Evolutionary conservation across 1,140 invertebrate genomes (phyloP).

Genomic region (Venturia canescens): DNA sequence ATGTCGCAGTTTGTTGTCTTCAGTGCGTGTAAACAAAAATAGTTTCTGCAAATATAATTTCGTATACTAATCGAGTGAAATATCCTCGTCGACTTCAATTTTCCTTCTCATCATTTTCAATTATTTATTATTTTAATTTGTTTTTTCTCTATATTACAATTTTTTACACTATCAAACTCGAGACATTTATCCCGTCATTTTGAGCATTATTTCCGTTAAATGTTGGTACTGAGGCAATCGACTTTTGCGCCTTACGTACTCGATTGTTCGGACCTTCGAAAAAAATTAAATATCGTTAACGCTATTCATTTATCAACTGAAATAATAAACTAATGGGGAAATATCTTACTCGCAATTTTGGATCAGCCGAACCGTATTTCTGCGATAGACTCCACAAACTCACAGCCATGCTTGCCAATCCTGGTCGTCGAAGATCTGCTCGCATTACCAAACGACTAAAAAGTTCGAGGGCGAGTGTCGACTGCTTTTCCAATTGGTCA

Average conservation of each 20-base stretch:
- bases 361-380: constrained; percentile 79
- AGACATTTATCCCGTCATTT: constrained; percentile 59
- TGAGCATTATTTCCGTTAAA: constrained; percentile 66
- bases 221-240: constrained; percentile 64
- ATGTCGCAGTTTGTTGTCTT: no score
- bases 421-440: constrained; percentile 81
- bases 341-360: constrained; percentile 74
- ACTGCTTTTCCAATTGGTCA: constrained; percentile 82
- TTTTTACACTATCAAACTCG: constrained; percentile 5
- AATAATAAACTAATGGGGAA: constrained; percentile 34
- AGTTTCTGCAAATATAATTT: no score
- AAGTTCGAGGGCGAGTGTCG: constrained; percentile 84
- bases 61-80: no score
- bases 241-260: constrained; percentile 68
- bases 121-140: background rate
- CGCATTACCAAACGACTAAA: constrained; percentile 84
- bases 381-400: constrained; percentile 89
- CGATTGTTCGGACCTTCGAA: constrained; percentile 61
- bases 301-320: constrained; percentile 21
- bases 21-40: no score
- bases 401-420: constrained; percentile 81
- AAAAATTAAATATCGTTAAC: constrained; percentile 20
- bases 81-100: no score
- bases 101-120: no score
- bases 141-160: constrained; percentile 34